Percentiles rank a stretch among this genome's conserved stretches.
phyloP scores from a whole-genome alignment of 1,140 invertebrate species.

The Luehdorfia chinensis region DNA sequence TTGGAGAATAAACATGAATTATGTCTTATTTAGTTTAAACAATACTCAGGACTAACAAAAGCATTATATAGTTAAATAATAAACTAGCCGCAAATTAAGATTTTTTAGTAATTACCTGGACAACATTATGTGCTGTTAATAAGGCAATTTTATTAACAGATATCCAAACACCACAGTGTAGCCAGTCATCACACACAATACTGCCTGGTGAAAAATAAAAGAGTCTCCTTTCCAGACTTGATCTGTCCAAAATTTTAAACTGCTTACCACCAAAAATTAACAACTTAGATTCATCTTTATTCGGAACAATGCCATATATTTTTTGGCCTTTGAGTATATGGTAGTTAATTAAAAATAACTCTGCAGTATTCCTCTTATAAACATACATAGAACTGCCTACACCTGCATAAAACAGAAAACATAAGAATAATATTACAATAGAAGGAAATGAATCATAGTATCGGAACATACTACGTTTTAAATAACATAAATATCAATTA shows the following conservation, averaged over 20 bases:
- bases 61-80: too few relatives aligned
- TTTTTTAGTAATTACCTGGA: constrained; percentile 39
- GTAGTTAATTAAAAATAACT: constrained; percentile 29
- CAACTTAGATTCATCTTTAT: constrained; percentile 27
- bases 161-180: constrained; percentile 47
- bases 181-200: constrained; percentile 53
- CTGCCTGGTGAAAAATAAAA: constrained; percentile 24
- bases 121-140: constrained; percentile 62
- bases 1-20: too few relatives aligned
- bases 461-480: too few relatives aligned
- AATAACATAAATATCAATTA: too few relatives aligned
- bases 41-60: too few relatives aligned
- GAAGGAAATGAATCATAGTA: too few relatives aligned
- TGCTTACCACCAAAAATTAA: constrained; percentile 64
- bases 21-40: too few relatives aligned
- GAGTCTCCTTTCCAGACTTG: constrained; percentile 2
- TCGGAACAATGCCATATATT: constrained; percentile 52
- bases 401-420: constrained; percentile 45
- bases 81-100: too few relatives aligned
- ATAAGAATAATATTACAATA: too few relatives aligned
- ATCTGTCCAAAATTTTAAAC: constrained; percentile 29
- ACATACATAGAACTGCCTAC: constrained; percentile 50
- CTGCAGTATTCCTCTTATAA: constrained; percentile 26
- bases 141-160: constrained; percentile 31
- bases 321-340: constrained; percentile 48